These are phyloP conservation scores for Rhabdomys dilectus DNA, from an alignment of 2,113 vertebrate species.

Conservation along the genomic window DNA sequence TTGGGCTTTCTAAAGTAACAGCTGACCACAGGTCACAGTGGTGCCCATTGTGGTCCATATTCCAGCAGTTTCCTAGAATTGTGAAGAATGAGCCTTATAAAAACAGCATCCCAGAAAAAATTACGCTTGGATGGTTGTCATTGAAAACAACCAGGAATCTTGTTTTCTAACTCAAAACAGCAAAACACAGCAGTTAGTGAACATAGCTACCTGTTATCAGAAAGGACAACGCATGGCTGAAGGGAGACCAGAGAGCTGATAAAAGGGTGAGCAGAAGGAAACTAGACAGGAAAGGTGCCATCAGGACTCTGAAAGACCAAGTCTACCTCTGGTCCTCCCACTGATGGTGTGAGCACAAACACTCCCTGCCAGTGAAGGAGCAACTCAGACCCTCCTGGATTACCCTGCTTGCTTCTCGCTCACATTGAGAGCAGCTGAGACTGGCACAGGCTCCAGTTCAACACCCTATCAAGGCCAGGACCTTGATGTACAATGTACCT, in stretches of 20 bases:
- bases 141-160: constrained; percentile 11
- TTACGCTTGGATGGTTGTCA: background rate
- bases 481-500: background rate
- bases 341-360: background rate
- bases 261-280: background rate
- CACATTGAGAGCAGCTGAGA: background rate
- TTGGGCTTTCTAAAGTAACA: constrained; percentile 13
- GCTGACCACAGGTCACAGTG: background rate
- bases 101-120: constrained; percentile 29
- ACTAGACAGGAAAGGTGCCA: background rate
- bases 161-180: constrained; percentile 46
- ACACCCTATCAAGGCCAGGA: background rate
- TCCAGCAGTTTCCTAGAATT: background rate
- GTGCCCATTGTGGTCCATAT: background rate
- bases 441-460: background rate
- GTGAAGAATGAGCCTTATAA: constrained; percentile 12
- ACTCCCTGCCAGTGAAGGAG: background rate
- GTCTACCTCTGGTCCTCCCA: background rate
- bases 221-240: background rate
- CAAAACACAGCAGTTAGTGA: background rate
- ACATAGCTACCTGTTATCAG: background rate
- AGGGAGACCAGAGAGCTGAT: background rate
- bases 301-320: background rate
- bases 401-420: background rate
- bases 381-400: background rate